phyloP scores from a whole-genome alignment of 1,140 invertebrate genomes.

The Camponotus pennsylvanicus region DNA sequence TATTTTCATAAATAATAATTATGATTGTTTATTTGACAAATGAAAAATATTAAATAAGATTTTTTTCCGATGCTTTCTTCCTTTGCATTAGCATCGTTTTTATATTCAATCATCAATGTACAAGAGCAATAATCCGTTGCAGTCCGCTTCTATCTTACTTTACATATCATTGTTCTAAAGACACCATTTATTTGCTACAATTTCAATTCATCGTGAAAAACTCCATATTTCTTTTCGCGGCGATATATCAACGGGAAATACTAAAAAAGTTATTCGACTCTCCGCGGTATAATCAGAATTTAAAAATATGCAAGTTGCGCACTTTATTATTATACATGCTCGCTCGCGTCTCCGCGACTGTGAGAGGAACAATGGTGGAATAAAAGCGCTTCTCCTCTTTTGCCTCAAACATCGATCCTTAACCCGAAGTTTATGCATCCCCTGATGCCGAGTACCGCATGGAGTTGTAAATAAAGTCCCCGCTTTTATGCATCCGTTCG shows the following conservation, averaged over 20 bases:
- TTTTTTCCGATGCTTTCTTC: too few relatives aligned
- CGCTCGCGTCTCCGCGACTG: neutral
- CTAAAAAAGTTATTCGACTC: neutral
- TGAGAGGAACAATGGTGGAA: slow-evolving; percentile 45
- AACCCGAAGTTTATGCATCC: slow-evolving; percentile 62
- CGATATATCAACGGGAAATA: neutral
- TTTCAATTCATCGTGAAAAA: neutral
- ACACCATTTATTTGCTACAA: neutral
- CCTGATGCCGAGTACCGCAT: slow-evolving; percentile 25
- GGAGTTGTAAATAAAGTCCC: slow-evolving; percentile 63
- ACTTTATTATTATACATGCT: slow-evolving; percentile 47
- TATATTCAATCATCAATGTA: too few relatives aligned
- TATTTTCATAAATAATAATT: too few relatives aligned
- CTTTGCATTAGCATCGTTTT: too few relatives aligned
- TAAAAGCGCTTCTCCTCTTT: slow-evolving; percentile 37
- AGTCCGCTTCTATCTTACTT: neutral
- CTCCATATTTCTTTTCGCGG: neutral
- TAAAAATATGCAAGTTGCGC: slow-evolving; percentile 9
- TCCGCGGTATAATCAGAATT: neutral
- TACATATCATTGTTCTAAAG: neutral
- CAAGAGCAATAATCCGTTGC: neutral
- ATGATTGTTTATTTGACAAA: too few relatives aligned
- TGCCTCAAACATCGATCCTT: slow-evolving; percentile 55
- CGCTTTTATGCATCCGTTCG: slow-evolving; percentile 54
- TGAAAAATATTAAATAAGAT: too few relatives aligned